Conservation (phyloP, 92 coral and sea anemone genomes). For the Metridium senile region DNA sequence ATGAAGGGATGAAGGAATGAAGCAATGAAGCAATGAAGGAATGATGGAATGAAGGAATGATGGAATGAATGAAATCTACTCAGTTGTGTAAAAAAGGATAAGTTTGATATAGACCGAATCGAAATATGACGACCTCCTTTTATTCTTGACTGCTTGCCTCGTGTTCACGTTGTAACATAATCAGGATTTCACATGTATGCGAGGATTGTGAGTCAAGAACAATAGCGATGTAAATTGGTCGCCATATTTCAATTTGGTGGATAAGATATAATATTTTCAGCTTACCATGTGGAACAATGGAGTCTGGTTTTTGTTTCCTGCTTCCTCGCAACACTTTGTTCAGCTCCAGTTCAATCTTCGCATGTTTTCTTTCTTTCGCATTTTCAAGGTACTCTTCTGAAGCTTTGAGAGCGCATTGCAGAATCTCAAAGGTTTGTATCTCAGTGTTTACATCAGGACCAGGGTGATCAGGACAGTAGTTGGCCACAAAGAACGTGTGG, state of each 20-base stretch:
- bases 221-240: too few relatives aligned
- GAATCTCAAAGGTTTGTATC: conserved; percentile 54
- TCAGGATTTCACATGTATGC: too few relatives aligned
- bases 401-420: conserved; percentile 49
- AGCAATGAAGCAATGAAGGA: neutral
- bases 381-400: conserved; percentile 59
- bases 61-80: neutral
- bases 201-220: too few relatives aligned
- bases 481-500: conserved; percentile 63
- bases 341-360: conserved; percentile 26
- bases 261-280: too few relatives aligned
- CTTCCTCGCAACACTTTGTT: conserved; percentile 11
- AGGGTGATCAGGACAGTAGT: conserved; percentile 52
- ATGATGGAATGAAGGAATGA: neutral
- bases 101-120: too few relatives aligned
- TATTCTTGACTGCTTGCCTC: too few relatives aligned
- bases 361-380: conserved; percentile 37
- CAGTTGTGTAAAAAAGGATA: too few relatives aligned
- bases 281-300: conserved; percentile 30
- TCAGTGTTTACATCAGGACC: conserved; percentile 54
- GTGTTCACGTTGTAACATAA: too few relatives aligned
- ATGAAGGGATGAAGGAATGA: too few relatives aligned
- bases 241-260: too few relatives aligned
- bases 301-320: conserved; percentile 8
- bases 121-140: too few relatives aligned